Percentiles rank a stretch among this genome's conserved stretches.
Evolutionary conservation across 2,797 vertebrate species (phyloP).

Genomic region (Anisognathus igniventris): DNA sequence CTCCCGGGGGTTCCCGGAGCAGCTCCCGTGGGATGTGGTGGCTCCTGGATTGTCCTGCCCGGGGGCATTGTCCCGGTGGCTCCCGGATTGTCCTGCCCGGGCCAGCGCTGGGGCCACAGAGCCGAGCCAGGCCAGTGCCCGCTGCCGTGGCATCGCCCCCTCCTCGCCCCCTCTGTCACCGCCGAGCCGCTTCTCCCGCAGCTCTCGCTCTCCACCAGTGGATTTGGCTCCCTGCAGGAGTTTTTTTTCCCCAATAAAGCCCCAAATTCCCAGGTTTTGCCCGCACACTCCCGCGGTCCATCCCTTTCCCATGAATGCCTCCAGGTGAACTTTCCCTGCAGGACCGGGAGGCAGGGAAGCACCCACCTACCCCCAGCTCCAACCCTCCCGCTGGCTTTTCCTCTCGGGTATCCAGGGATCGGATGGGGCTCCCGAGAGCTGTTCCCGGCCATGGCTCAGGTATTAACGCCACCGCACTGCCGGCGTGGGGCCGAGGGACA

Average conservation of each 20-base stretch:
- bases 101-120: neutral
- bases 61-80: fast-evolving
- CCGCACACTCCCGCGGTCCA: fast-evolving
- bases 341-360: neutral
- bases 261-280: neutral
- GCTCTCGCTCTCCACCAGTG: fast-evolving
- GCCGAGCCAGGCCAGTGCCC: too few species aligned
- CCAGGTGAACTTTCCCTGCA: neutral
- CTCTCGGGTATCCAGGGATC: neutral
- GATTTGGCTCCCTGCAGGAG: neutral
- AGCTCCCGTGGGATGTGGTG: too few species aligned
- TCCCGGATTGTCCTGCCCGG: neutral
- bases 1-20: neutral
- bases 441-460: fast-evolving
- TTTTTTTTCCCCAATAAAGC: neutral
- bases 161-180: neutral
- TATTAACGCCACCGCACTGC: fast-evolving
- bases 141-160: neutral
- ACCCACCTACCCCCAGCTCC: fast-evolving
- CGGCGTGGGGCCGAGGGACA: neutral
- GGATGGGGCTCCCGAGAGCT: fast-evolving
- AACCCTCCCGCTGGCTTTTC: fast-evolving
- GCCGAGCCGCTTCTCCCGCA: neutral
- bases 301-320: fast-evolving
- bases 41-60: neutral